A percentile compares a stretch with the other conserved stretches of the same genome.
Conservation (phyloP, 2,113 vertebrate genomes). For the Plecotus auritus region DNA sequence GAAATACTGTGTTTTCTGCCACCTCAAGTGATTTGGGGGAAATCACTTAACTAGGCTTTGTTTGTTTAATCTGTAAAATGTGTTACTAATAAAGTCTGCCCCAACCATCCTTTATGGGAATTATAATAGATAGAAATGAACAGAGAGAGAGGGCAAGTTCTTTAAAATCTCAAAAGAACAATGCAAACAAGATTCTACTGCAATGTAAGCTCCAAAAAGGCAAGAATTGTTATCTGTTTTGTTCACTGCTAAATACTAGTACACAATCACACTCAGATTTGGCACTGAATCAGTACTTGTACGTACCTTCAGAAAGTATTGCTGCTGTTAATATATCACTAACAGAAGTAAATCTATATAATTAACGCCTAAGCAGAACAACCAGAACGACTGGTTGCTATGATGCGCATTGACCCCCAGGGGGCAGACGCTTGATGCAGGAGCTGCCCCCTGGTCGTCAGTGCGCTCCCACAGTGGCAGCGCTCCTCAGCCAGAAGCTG, state of each 20-base stretch:
- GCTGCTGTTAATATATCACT: not conserved
- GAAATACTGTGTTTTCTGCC: not conserved
- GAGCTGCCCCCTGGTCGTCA: too few species aligned
- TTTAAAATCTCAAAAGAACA: conserved; percentile 14
- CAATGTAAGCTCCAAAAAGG: not conserved
- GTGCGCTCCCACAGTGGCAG: too few species aligned
- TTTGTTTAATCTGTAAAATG: not conserved
- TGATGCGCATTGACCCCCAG: too few species aligned
- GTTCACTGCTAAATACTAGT: not conserved
- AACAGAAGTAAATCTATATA: not conserved
- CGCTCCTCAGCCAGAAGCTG: too few species aligned
- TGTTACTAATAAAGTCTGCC: not conserved
- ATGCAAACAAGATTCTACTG: not conserved
- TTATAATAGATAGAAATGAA: not conserved
- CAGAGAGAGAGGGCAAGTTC: not conserved
- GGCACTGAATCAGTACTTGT: not conserved
- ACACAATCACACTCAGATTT: not conserved
- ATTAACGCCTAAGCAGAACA: too few species aligned
- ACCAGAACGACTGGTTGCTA: too few species aligned
- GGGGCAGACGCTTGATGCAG: too few species aligned
- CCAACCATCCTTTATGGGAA: not conserved
- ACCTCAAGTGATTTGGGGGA: not conserved
- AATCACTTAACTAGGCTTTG: not conserved
- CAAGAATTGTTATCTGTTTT: not conserved
- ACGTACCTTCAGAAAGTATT: not conserved